These are phyloP conservation scores for Sussaba pulchella DNA, from an alignment of 2,888 invertebrate genomes.

Conservation along the genomic window DNA sequence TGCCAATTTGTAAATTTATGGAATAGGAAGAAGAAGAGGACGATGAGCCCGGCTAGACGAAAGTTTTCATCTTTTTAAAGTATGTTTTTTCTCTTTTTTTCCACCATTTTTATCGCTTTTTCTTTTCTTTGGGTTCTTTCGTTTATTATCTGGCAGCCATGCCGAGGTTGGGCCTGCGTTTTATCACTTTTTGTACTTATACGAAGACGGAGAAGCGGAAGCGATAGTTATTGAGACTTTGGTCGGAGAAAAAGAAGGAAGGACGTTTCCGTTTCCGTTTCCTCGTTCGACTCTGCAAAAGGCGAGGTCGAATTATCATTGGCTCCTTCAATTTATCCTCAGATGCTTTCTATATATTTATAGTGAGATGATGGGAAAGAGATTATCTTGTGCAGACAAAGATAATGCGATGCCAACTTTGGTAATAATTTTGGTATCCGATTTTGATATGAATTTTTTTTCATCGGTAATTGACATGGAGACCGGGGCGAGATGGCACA, in stretches of 20 bases:
- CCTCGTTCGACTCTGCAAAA: neutral
- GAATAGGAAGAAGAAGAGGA: constrained; percentile 62
- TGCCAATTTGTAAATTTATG: constrained; percentile 70
- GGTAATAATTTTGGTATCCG: no score
- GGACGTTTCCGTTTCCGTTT: neutral
- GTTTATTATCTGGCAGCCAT: no score
- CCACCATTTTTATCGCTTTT: no score
- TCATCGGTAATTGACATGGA: no score
- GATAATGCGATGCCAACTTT: no score
- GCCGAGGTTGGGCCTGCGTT: no score
- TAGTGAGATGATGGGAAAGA: no score
- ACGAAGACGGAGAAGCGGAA: neutral
- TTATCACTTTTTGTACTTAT: constrained; percentile 6
- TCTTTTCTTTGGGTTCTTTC: no score
- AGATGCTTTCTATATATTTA: no score
- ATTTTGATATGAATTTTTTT: no score
- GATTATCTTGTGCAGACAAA: no score
- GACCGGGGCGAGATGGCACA: no score
- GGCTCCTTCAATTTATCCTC: neutral
- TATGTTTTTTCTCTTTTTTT: neutral
- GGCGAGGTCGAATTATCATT: constrained; percentile 3
- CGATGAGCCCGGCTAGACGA: constrained; percentile 53
- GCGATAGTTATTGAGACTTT: constrained; percentile 3
- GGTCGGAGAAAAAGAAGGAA: neutral
- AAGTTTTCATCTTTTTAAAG: constrained; percentile 26